Percentiles rank a stretch among this genome's conserved stretches.
Conservation (phyloP, 2,113 vertebrate genomes). For the Oplegnathus fasciatus region DNA sequence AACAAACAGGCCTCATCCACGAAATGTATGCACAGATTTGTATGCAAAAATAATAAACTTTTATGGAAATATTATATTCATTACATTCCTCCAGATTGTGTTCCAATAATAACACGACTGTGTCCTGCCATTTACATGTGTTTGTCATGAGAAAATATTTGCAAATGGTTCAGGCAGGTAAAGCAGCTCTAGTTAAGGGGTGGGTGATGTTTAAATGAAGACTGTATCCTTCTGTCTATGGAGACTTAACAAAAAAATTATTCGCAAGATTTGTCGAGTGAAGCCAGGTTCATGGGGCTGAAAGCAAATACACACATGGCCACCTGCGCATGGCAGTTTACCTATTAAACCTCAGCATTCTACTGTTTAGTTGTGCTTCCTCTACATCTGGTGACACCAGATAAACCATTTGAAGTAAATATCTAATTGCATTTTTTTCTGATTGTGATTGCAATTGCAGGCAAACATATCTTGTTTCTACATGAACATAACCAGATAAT, state of each 20-base stretch:
- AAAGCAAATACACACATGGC: neutral
- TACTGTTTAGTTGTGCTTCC: neutral
- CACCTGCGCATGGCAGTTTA: neutral
- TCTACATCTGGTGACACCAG: neutral
- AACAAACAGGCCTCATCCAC: neutral
- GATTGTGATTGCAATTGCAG: neutral
- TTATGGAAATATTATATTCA: neutral
- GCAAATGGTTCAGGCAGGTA: neutral
- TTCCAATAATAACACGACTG: neutral
- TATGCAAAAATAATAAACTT: neutral
- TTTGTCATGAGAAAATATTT: neutral
- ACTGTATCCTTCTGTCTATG: neutral
- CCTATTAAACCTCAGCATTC: neutral
- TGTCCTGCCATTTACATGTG: neutral
- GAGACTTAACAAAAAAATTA: neutral
- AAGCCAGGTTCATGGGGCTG: neutral
- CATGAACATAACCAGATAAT: neutral
- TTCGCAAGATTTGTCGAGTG: neutral
- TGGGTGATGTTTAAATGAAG: neutral
- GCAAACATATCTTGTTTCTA: neutral
- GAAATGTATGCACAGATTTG: neutral
- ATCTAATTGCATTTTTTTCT: no score
- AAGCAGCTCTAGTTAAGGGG: conserved; percentile 21
- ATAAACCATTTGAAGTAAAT: no score
- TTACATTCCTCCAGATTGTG: conserved; percentile 23